Percentiles rank a stretch among this genome's conserved stretches.
Evolutionary conservation across 2,888 invertebrate species (phyloP).

Genomic region (Scrobipalpa costella): DNA sequence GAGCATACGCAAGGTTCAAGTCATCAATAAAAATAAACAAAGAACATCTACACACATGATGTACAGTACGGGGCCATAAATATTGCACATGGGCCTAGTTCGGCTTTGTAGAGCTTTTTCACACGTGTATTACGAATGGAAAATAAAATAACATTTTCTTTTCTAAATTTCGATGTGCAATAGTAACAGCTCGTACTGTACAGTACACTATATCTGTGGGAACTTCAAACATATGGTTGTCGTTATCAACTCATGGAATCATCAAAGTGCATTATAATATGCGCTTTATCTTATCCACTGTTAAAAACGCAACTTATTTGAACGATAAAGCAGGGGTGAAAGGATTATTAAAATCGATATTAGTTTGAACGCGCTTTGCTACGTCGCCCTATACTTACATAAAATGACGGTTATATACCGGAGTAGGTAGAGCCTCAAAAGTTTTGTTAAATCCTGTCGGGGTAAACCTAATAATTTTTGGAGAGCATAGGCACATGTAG

Average conservation of each 20-base stretch:
- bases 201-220: background rate
- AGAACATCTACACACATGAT: background rate
- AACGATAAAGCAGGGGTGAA: background rate
- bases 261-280: background rate
- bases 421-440: too few relatives aligned
- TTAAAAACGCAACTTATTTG: background rate
- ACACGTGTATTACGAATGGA: too few relatives aligned
- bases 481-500: too few relatives aligned
- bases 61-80: background rate
- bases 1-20: constrained; percentile 9
- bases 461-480: too few relatives aligned
- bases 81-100: too few relatives aligned
- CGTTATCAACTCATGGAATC: background rate
- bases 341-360: background rate
- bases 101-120: too few relatives aligned
- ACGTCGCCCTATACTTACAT: background rate
- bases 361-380: background rate
- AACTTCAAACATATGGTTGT: constrained; percentile 9
- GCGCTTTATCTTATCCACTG: background rate
- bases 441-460: too few relatives aligned
- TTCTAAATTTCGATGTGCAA: background rate
- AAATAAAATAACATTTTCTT: too few relatives aligned
- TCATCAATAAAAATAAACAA: constrained; percentile 13
- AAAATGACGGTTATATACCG: too few relatives aligned
- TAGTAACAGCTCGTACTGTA: background rate